Evolutionary conservation across 2,888 invertebrate species (phyloP).

Genomic region (Drosophila engyochracea): DNA sequence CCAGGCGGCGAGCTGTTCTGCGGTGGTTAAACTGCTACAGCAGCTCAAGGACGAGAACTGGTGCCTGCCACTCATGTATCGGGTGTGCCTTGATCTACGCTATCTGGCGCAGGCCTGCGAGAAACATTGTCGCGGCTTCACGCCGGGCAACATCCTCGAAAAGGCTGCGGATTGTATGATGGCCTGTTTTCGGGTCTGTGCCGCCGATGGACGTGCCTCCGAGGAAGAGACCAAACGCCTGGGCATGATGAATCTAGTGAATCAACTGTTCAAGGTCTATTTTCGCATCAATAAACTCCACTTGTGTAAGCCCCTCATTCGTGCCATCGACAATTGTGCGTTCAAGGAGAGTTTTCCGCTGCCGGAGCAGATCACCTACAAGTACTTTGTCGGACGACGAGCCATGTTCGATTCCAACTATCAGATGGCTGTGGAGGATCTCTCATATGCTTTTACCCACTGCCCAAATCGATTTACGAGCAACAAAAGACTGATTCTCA

Average conservation of each 20-base stretch:
- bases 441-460: constrained; percentile 96
- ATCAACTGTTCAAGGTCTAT: constrained; percentile 97
- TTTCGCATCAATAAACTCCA: constrained; percentile 96
- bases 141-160: constrained; percentile 88
- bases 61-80: constrained; percentile 97
- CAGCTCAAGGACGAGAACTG: constrained; percentile 97
- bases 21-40: constrained; percentile 93
- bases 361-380: constrained; percentile 98
- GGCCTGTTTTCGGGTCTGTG: constrained; percentile 97
- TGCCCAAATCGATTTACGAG: constrained; percentile 92
- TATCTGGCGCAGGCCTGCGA: constrained; percentile 94
- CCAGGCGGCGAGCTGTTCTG: constrained; percentile 92
- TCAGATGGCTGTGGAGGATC: constrained; percentile 95
- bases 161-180: constrained; percentile 97
- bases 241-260: constrained; percentile 98
- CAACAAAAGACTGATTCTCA: constrained; percentile 96
- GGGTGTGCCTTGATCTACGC: constrained; percentile 94
- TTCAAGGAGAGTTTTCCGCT: constrained; percentile 95
- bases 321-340: constrained; percentile 97
- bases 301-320: constrained; percentile 96
- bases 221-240: constrained; percentile 97
- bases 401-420: constrained; percentile 99
- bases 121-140: constrained; percentile 83
- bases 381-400: constrained; percentile 98
- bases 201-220: constrained; percentile 92